Percentiles rank a stretch among this genome's conserved stretches.
Conservation (phyloP, 2,113 vertebrate genomes). For the Nothoprocta perdicaria region DNA sequence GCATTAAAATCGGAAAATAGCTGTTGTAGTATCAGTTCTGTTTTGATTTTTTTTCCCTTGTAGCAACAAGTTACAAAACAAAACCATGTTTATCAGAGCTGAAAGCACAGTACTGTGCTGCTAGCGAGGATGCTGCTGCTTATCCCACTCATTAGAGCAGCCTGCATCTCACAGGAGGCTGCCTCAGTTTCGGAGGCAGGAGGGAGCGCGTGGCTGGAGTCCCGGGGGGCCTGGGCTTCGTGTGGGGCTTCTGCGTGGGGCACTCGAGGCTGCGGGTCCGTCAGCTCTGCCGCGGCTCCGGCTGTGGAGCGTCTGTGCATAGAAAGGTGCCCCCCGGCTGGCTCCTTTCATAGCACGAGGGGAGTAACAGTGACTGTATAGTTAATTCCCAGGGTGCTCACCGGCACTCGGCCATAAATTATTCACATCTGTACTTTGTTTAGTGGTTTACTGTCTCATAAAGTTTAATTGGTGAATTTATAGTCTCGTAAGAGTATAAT, state of each 20-base stretch:
- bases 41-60: neutral
- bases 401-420: neutral
- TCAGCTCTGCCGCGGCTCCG: neutral
- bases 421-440: fast-evolving
- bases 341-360: fast-evolving
- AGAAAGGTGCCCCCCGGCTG: neutral
- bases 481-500: neutral
- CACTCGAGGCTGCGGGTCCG: no score
- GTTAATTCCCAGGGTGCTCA: fast-evolving
- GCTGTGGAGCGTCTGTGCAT: neutral
- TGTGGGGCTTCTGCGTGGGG: fast-evolving
- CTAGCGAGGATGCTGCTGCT: neutral
- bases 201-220: neutral
- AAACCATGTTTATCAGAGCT: neutral
- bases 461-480: neutral
- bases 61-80: neutral
- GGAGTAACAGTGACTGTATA: neutral
- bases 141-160: neutral
- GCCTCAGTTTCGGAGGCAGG: neutral
- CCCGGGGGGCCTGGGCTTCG: neutral
- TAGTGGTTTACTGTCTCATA: neutral
- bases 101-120: neutral
- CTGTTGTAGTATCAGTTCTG: slow-evolving; percentile 12
- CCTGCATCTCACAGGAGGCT: neutral
- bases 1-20: slow-evolving; percentile 18